Evolutionary conservation across 2,888 invertebrate species (phyloP).

Genomic region (Chironomus tentans): DNA sequence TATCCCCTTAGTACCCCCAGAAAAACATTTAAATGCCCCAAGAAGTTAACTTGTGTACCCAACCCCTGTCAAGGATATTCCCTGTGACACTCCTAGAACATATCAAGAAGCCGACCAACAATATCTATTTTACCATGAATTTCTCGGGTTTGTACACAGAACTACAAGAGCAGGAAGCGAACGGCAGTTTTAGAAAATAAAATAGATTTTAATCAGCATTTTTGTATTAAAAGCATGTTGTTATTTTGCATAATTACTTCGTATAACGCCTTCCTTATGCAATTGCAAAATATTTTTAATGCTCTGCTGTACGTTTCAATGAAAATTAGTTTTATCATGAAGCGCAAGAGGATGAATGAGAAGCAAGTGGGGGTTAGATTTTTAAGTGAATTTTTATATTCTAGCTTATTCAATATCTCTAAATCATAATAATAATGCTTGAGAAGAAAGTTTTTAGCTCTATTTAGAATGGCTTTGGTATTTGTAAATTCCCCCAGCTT

Average conservation of each 20-base stretch:
- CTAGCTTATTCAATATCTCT: background rate
- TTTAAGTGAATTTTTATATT: background rate
- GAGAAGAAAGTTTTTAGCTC: too few species aligned
- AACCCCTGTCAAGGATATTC: too few species aligned
- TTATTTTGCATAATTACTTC: slow-evolving; percentile 25
- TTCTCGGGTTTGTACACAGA: too few species aligned
- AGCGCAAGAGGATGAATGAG: background rate
- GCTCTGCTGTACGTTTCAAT: background rate
- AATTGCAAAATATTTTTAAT: background rate
- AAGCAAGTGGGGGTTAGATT: background rate
- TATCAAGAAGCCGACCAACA: too few species aligned
- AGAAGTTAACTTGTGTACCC: too few species aligned
- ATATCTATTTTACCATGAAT: too few species aligned
- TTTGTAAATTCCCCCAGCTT: background rate
- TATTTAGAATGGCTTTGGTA: too few species aligned
- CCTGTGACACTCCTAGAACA: too few species aligned
- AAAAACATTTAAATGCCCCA: too few species aligned
- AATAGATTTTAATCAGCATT: slow-evolving; percentile 26
- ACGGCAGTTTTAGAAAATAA: slow-evolving; percentile 10
- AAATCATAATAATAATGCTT: background rate
- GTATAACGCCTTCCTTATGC: background rate
- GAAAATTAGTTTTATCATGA: background rate
- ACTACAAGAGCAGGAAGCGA: background rate
- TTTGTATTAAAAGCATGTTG: slow-evolving; percentile 20
- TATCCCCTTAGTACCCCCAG: too few species aligned